Percentiles rank a stretch among this genome's conserved stretches.
Evolutionary conservation across 1,140 invertebrate species (phyloP).

Genomic region (Aphaenogaster rudis): DNA sequence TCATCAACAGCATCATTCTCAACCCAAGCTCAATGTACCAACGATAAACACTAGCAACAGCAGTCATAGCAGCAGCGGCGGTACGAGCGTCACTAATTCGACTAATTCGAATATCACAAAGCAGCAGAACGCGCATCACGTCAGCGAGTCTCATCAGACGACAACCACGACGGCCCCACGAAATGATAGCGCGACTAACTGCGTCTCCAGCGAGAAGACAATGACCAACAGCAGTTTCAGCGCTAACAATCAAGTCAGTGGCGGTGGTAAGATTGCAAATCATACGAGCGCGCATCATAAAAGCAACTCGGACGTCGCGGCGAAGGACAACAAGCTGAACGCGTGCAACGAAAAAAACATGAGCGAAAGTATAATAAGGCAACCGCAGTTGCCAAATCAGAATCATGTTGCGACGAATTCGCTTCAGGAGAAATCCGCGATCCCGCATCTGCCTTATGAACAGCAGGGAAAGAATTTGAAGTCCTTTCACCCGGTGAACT

Average conservation of each 20-base stretch:
- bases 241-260: conserved; percentile 68
- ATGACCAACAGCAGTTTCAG: conserved; percentile 66
- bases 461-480: conserved; percentile 57
- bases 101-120: conserved; percentile 60
- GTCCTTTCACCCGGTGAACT: conserved; percentile 53
- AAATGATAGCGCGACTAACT: conserved; percentile 52
- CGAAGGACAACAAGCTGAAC: conserved; percentile 71
- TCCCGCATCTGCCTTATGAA: conserved; percentile 61
- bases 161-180: conserved; percentile 10
- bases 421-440: conserved; percentile 59
- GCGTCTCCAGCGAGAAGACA: conserved; percentile 60
- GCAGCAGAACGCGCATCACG: conserved; percentile 58
- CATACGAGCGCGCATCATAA: conserved; percentile 71
- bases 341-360: conserved; percentile 67
- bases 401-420: conserved; percentile 66
- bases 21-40: conserved; percentile 70
- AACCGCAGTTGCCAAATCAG: conserved; percentile 39
- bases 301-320: conserved; percentile 51
- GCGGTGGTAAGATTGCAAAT: conserved; percentile 56
- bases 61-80: conserved; percentile 2
- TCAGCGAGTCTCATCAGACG: conserved; percentile 45
- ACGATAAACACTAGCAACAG: conserved; percentile 55
- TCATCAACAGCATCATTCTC: conserved; percentile 71
- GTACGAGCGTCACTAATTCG: conserved; percentile 32
- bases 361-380: conserved; percentile 59